Evolutionary conservation across 1,140 invertebrate genomes (phyloP), one percentile per base, ranked within the genome.

Genomic region (Zaprionus ornatus): DNA sequence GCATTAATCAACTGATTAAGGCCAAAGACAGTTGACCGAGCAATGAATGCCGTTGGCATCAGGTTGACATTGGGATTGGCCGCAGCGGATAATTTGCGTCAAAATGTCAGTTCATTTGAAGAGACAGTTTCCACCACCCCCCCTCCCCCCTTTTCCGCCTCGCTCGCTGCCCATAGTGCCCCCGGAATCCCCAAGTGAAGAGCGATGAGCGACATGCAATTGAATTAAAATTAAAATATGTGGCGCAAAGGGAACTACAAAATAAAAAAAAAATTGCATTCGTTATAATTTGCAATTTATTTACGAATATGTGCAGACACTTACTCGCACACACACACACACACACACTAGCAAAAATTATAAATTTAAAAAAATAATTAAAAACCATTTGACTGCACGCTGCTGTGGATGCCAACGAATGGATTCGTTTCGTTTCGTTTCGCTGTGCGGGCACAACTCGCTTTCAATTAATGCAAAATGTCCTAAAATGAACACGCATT

Each of bases 221-320:
- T 85, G 82, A 85, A 85, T 85, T 85, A 85, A 85, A 85, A 85
- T 85, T 85, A 85, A 85, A 85, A 85, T 86, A 84, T 80, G 74
- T 65, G 60, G 29, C 70, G 63, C 56, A 78, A 85, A 62, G 37
- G 74, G 62, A 45, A n/a, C 40, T 45, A n/a, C 42, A 56, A 42
- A 54, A 55, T 6, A 32, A 61, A 62, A 55, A 60, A 82, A 68
- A 45, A 45, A 45, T 17, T 73, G 62, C 56, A 85, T 70, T 68
- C 66, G 78, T 72, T 71, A 85, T 85, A 78, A 84, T 85, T 77
- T 78, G 65, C 82, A 84, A 85, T 85, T 85, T 79, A 85, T 80
- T 83, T 78, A 61, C 64, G 32, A 59, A 35, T 37, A 21, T 35
- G 37, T 56, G 32, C 29, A 40, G 54, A 50, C 42, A 19, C 42